These are phyloP conservation scores for Zaprionus ghesquierei DNA, from an alignment of 1,140 invertebrate species.

Conservation along the genomic window DNA sequence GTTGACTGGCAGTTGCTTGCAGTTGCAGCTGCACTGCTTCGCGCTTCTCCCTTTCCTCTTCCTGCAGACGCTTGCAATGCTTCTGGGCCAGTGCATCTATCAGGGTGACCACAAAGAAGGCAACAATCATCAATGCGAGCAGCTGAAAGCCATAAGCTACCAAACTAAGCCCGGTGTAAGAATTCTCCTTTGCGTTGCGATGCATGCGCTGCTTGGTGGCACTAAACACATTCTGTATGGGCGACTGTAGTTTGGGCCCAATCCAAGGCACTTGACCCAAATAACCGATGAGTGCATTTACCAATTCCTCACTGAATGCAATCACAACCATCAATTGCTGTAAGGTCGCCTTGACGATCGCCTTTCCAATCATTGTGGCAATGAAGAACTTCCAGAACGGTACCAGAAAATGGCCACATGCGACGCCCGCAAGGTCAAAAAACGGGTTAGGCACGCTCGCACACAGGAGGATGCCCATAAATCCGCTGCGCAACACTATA, in stretches of 20 bases:
- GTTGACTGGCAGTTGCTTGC: background rate
- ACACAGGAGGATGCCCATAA: conserved; percentile 97
- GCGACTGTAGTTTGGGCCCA: conserved; percentile 91
- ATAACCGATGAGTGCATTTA: conserved; percentile 89
- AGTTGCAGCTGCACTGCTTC: background rate
- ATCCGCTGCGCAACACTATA: conserved; percentile 96
- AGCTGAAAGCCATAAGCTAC: conserved; percentile 94
- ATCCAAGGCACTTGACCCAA: conserved; percentile 90
- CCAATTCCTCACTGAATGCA: conserved; percentile 95
- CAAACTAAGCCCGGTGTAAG: conserved; percentile 83
- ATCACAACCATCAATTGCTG: conserved; percentile 99
- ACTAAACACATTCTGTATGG: conserved; percentile 92
- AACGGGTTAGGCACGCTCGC: conserved; percentile 99
- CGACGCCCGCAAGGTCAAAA: conserved; percentile 99
- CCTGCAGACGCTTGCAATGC: conserved; percentile 90
- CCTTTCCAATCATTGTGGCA: conserved; percentile 98
- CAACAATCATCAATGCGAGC: conserved; percentile 94
- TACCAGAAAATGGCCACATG: conserved; percentile 98
- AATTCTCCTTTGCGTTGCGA: conserved; percentile 52
- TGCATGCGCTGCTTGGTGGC: conserved; percentile 95
- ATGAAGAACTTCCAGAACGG: conserved; percentile 99
- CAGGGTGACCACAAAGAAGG: conserved; percentile 97
- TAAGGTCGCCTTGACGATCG: conserved; percentile 98
- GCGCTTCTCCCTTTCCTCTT: conserved; percentile 62
- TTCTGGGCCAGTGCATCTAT: conserved; percentile 98